Evolutionary conservation across 2,797 vertebrate genomes (phyloP), one percentile per base, ranked within the genome.

Genomic region (Nasua narica): DNA sequence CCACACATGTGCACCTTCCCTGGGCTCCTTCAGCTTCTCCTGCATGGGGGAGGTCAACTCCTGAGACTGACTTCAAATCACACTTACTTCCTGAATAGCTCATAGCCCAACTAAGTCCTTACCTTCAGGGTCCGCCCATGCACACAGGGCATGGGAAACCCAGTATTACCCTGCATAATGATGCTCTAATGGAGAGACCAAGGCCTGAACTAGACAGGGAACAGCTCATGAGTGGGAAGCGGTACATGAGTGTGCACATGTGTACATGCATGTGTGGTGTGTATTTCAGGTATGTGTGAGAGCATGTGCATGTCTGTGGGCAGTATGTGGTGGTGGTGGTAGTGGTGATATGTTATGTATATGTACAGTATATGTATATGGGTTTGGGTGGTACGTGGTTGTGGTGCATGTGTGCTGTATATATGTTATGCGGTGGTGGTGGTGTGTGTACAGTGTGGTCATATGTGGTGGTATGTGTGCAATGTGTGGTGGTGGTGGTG

Each of bases 1-100:
- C 13, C 29, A 32, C 25, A 54, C 0, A 0, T 2, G 7, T 4
- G 10, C 19, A 11, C 7, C 1, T 1, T 32, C 21, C n/a, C 37
- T 0, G 1, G n/a, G 12, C 5, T 52, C 40, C 32, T 37, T 18
- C 77, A 19, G 23, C 43, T 82, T 12, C 43, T 43, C 2, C 40
- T 50, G 65, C 54, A 37, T 11, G 40, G 46, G 27, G n/a, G n/a
- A 25, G 11, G 74, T 67, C 74, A 60, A 43, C 35, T 65, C n/a
- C 27, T 50, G n/a, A 89, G 25, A 35, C 56, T 29, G 7, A 50
- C 13, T 2, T 32, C 18, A 48, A 27, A 70, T 23, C 5, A 27
- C 9, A 0, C 19, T 56, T 62, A 54, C 13, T 78, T 50, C 48
- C 32, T 3, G 5, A 50, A 2, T 5, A 46, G 16, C 19, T 70